Base-by-base conservation (phyloP, 1,140 invertebrate species). In the Hormaphis cornu region DNA sequence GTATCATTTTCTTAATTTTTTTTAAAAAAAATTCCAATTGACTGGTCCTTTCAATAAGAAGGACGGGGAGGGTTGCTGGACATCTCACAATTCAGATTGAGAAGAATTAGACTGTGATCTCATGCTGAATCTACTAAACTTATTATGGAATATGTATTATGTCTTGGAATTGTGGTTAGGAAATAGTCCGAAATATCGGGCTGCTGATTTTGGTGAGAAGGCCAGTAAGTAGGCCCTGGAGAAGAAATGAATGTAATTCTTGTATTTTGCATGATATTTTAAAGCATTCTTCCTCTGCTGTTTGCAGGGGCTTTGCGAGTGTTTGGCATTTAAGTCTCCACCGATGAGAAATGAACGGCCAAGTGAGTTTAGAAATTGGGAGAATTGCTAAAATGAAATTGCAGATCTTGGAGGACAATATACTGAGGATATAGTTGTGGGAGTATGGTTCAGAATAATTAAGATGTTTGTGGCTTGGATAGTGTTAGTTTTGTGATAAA, bases 191-290 rank as follows among this genome's bases (percentile, higher is more conserved):
- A 70, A 0, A 75, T 74, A 33, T 79, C 78, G 0, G 76, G 77
- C 2, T 69, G 75, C 72, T 72, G 78, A 5, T 74, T 72, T 18
- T 46, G 50, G 14, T 75, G 78, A 35, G 74, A 75, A n/a, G 72
- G 76, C 46, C 78, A 80, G 70, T 78, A 77, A 0, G 79, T 81
- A 33, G 78, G 78, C 72, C 70, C 75, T 20, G 74, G 75, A 16
- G 75, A 73, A 35, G 75, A 75, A 28, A 76, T 22, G 20, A 28
- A 22, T 56, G 20, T 56, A n/a, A 6, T 3, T 16, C 26, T 28
- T 16, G 6, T 33, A 14, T 56, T 42, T 26, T 71, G 63, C 12
- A 76, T 53, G 18, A 75, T 72, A 42, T 76, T 75, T 0, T n/a
- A 52, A 10, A 54, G 48, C 20, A 76, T 75, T 18, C 73, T 69